Evolutionary conservation across 2,797 vertebrate species (phyloP).

Genomic region (Typhlichthys subterraneus): DNA sequence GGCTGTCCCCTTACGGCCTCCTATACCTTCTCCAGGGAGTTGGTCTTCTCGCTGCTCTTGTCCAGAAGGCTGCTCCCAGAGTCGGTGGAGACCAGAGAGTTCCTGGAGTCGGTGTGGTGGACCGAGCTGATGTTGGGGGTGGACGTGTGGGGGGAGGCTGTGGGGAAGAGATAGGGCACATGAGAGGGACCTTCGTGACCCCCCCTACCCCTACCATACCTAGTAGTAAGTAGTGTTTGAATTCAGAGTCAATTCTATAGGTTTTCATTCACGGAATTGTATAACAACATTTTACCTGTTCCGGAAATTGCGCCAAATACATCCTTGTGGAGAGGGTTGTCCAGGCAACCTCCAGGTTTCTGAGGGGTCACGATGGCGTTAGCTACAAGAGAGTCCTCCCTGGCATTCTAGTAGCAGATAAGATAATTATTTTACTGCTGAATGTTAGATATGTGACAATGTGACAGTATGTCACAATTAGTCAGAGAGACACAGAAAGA

Average conservation of each 20-base stretch:
- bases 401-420: constrained; percentile 74
- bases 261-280: too few relatives aligned
- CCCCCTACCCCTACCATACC: too few relatives aligned
- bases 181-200: too few relatives aligned
- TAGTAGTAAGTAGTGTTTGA: not conserved
- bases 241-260: not conserved
- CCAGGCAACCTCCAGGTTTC: constrained; percentile 84
- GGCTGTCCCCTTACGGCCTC: not conserved
- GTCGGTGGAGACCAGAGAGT: constrained; percentile 94
- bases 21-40: constrained; percentile 90
- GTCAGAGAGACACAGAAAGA: not conserved
- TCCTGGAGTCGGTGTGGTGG: constrained; percentile 90
- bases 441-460: not conserved
- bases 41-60: constrained; percentile 87
- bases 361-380: constrained; percentile 84
- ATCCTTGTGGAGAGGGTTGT: constrained; percentile 92
- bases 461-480: not conserved
- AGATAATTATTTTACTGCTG: not conserved
- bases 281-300: constrained; percentile 77
- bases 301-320: constrained; percentile 94
- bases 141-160: constrained; percentile 91
- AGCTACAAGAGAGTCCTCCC: constrained; percentile 82
- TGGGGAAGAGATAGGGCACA: not conserved
- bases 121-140: constrained; percentile 88
- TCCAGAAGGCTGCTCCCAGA: constrained; percentile 92